Conservation (phyloP, 2,888 invertebrate genomes). For the Campoplex capitator region DNA sequence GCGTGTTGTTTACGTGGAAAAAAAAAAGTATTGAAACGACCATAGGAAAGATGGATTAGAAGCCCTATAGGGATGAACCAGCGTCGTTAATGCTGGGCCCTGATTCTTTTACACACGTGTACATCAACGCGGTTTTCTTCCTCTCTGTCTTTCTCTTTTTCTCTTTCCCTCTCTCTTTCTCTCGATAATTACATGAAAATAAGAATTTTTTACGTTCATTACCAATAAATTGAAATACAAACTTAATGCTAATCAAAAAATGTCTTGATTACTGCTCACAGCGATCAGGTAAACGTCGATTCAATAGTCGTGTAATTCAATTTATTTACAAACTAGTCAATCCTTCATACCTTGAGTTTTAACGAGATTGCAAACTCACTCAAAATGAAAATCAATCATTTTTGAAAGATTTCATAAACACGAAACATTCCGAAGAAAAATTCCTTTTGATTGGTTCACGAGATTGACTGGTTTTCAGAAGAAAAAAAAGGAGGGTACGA, state of each 20-base stretch:
- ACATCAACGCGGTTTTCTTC: conserved; percentile 11
- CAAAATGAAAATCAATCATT: too few species aligned
- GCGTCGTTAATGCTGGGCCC: conserved; percentile 46
- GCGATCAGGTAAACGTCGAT: too few species aligned
- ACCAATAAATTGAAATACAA: not conserved
- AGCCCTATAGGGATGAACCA: conserved; percentile 67
- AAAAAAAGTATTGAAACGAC: conserved; percentile 66
- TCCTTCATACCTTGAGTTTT: too few species aligned
- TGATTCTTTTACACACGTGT: conserved; percentile 48
- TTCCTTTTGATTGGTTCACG: too few species aligned
- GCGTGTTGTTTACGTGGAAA: conserved; percentile 50
- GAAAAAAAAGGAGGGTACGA: not conserved
- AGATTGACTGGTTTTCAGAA: not conserved
- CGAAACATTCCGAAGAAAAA: too few species aligned
- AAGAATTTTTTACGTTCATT: not conserved
- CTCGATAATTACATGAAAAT: not conserved
- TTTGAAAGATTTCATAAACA: too few species aligned
- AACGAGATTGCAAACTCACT: too few species aligned
- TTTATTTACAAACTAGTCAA: too few species aligned
- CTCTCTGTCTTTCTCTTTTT: not conserved
- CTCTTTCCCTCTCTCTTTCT: not conserved
- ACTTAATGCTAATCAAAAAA: not conserved
- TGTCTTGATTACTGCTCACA: not conserved
- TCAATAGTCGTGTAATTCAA: too few species aligned
- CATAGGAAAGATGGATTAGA: conserved; percentile 72